Percentiles rank a stretch among this genome's conserved stretches.
phyloP scores from a whole-genome alignment of 1,140 invertebrate genomes.

The Zophobas atratus region DNA sequence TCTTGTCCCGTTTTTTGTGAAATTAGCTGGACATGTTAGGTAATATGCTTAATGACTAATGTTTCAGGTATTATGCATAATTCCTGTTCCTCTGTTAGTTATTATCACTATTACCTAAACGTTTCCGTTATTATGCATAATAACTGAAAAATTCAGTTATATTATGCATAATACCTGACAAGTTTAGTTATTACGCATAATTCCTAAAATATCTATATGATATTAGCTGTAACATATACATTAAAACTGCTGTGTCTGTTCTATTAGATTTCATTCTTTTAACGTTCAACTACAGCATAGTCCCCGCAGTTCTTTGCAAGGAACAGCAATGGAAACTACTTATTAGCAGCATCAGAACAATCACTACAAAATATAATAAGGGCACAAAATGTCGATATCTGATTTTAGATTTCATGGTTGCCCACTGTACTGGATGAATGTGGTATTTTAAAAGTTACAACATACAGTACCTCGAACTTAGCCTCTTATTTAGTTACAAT shows the following conservation, averaged over 20 bases:
- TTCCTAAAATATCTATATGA: no score
- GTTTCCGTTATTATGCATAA: no score
- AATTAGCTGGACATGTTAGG: no score
- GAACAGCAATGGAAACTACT: neutral
- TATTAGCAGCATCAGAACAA: neutral
- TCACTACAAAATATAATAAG: neutral
- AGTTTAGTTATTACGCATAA: no score
- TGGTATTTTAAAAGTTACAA: neutral
- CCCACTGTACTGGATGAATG: neutral
- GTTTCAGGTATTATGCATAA: no score
- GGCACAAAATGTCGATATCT: neutral
- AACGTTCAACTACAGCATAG: neutral
- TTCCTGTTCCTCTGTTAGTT: no score
- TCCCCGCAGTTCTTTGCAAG: neutral
- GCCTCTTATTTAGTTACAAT: neutral
- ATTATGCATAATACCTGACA: no score
- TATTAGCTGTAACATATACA: neutral
- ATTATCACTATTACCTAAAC: no score
- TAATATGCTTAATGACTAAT: no score
- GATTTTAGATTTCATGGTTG: neutral
- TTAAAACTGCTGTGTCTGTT: neutral
- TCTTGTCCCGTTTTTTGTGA: no score
- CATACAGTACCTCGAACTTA: neutral
- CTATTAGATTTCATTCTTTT: neutral
- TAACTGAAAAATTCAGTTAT: no score